Evolutionary conservation across 1,140 invertebrate genomes (phyloP).

Genomic region (Cydia amplana): DNA sequence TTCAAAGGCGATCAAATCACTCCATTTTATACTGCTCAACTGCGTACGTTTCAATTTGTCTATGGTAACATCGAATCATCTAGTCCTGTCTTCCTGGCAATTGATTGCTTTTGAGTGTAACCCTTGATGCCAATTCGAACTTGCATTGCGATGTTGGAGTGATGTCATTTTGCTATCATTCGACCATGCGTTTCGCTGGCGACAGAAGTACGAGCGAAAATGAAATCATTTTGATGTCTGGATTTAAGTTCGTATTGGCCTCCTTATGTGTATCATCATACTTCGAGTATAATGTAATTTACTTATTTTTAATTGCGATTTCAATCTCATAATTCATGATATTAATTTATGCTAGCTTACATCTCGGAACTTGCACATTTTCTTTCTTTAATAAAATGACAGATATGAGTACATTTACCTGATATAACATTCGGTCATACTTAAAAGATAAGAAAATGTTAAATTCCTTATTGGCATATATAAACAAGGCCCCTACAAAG

Average conservation of each 20-base stretch:
- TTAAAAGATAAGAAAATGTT: background rate
- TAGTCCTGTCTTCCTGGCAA: slow-evolving; percentile 70
- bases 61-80: slow-evolving; percentile 47
- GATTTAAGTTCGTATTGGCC: background rate
- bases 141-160: too few species aligned
- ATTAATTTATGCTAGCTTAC: slow-evolving; percentile 25
- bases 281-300: slow-evolving; percentile 5
- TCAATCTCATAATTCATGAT: slow-evolving; percentile 23
- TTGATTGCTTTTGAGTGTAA: slow-evolving; percentile 32
- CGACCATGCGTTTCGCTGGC: too few species aligned
- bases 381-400: background rate
- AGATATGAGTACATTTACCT: background rate
- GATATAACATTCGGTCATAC: background rate
- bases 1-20: background rate
- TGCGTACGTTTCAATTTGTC: slow-evolving; percentile 2
- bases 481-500: background rate
- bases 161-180: too few species aligned
- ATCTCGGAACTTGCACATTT: background rate
- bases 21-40: background rate
- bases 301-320: slow-evolving; percentile 16
- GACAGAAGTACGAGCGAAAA: too few species aligned
- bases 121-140: background rate
- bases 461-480: background rate
- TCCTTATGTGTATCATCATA: slow-evolving; percentile 11
- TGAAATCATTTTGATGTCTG: too few species aligned